Percentiles rank a stretch among this genome's conserved stretches.
These are phyloP conservation scores for Etheostoma cragini DNA, from an alignment of 2,113 vertebrate species.

Conservation along the genomic window DNA sequence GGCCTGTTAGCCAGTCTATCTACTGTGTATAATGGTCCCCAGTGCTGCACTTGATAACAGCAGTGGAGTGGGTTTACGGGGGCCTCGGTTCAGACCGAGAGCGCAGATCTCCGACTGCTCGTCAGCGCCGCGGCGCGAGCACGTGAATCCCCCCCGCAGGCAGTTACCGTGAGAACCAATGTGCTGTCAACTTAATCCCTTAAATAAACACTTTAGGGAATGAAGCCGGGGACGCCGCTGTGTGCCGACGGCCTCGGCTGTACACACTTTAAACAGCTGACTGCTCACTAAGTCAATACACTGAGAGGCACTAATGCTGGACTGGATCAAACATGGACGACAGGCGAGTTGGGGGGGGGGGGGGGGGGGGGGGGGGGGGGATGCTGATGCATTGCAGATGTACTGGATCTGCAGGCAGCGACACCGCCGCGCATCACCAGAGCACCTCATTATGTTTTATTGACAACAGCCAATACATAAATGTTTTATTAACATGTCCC, in stretches of 20 bases:
- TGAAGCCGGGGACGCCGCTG: background rate
- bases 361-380: conserved; percentile 46
- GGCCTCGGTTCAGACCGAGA: conserved; percentile 4
- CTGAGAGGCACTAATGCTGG: conserved; percentile 25
- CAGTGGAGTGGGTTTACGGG: background rate
- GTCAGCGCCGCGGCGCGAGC: conserved; percentile 1
- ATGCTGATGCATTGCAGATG: conserved; percentile 50
- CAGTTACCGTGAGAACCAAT: conserved; percentile 22
- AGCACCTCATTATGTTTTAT: background rate
- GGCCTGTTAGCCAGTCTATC: conserved; percentile 16
- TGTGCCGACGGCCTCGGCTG: conserved; percentile 3
- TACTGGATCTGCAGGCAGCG: conserved; percentile 15
- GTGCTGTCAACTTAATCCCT: conserved; percentile 51
- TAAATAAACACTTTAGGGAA: conserved; percentile 55
- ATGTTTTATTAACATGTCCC: conserved; percentile 3
- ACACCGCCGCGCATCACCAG: conserved; percentile 5
- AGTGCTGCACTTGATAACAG: conserved; percentile 21
- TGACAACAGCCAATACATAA: background rate
- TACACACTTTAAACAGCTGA: conserved; percentile 47
- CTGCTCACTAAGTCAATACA: conserved; percentile 49
- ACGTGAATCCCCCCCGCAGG: background rate
- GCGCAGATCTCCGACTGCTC: conserved; percentile 10
- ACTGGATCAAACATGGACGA: conserved; percentile 58
- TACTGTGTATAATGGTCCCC: conserved; percentile 20
- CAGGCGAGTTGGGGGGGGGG: conserved; percentile 43